These are phyloP conservation scores for Phalacrocorax brasilianus DNA, from an alignment of 2,113 vertebrate species.

Conservation along the genomic window DNA sequence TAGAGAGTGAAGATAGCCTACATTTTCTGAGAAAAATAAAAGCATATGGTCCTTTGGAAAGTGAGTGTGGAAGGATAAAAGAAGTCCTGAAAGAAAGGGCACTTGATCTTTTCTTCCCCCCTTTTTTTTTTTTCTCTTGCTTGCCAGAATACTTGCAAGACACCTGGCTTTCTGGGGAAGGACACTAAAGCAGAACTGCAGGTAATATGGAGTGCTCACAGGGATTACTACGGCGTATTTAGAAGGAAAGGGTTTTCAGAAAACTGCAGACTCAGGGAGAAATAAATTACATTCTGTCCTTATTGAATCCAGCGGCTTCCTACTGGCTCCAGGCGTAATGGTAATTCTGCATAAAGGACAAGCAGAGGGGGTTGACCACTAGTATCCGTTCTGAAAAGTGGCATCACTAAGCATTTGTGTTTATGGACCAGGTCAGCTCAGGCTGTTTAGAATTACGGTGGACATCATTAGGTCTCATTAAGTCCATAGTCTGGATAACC, in stretches of 20 bases:
- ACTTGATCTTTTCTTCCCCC: neutral
- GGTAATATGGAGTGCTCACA: neutral
- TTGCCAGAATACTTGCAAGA: neutral
- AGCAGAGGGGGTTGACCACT: fast-evolving
- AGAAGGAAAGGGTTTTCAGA: neutral
- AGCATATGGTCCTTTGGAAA: neutral
- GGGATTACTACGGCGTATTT: neutral
- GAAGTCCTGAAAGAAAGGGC: neutral
- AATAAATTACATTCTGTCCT: neutral
- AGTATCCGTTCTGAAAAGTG: neutral
- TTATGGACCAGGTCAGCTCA: neutral
- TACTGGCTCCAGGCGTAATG: neutral
- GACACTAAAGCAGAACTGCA: neutral
- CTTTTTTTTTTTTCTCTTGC: fast-evolving
- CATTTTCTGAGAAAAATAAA: neutral
- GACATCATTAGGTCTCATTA: neutral
- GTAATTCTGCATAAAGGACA: neutral
- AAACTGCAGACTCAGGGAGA: neutral
- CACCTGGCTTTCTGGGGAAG: neutral
- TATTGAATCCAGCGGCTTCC: fast-evolving
- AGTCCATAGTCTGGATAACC: neutral
- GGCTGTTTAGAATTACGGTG: neutral
- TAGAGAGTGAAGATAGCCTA: neutral
- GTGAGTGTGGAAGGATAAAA: neutral
- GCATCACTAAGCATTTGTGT: neutral